Conservation (phyloP, 2,113 vertebrate species). For the Chaetops frenatus region DNA sequence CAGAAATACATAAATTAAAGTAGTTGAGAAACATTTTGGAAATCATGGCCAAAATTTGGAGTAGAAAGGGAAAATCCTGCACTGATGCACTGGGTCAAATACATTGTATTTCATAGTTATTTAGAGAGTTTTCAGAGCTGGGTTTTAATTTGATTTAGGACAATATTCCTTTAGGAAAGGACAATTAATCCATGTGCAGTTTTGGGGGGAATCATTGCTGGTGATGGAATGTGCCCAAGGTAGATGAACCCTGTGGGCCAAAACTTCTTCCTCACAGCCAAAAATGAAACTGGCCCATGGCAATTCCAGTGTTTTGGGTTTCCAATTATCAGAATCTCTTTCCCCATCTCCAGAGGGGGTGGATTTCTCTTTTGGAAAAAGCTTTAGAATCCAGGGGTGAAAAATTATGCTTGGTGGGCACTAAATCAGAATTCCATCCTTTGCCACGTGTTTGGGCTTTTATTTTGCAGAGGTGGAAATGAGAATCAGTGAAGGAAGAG, state of each 20-base stretch:
- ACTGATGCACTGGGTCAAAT: neutral
- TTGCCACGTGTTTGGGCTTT: neutral
- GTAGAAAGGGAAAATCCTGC: neutral
- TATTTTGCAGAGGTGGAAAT: neutral
- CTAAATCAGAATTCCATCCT: neutral
- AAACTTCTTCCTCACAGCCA: neutral
- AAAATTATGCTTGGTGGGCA: neutral
- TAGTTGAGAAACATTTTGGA: neutral
- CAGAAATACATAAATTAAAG: neutral
- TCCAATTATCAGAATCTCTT: neutral
- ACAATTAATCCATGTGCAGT: neutral
- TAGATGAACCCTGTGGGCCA: neutral
- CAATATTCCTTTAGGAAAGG: neutral
- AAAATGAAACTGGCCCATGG: fast-evolving
- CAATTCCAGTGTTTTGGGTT: neutral
- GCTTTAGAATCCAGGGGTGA: neutral
- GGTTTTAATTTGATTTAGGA: neutral
- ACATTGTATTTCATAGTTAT: fast-evolving
- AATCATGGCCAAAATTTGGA: neutral
- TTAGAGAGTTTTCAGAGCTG: neutral
- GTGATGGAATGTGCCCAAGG: neutral
- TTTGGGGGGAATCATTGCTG: neutral
- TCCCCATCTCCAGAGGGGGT: neutral
- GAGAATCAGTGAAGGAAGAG: neutral
- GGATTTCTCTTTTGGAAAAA: neutral